These are phyloP conservation scores for Sinelater perroti DNA, from an alignment of 2,888 invertebrate species.

Conservation along the genomic window DNA sequence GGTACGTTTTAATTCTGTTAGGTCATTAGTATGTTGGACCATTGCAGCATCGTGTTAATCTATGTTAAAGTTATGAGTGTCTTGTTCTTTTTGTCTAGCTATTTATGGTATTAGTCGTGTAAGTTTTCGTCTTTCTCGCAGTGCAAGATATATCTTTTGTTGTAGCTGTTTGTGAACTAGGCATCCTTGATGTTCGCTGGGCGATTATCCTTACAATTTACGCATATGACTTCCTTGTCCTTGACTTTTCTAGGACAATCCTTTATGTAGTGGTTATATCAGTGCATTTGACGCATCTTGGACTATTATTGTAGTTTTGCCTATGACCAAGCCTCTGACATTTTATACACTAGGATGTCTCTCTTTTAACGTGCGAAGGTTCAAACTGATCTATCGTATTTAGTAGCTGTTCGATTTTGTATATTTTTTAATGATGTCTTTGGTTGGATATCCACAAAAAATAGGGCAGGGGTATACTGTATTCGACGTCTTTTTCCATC, in stretches of 20 bases:
- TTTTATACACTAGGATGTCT: background rate
- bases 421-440: no score
- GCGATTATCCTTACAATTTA: background rate
- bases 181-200: conserved; percentile 4
- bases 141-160: background rate
- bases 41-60: no score
- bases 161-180: conserved; percentile 10
- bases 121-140: background rate
- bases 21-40: no score
- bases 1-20: no score
- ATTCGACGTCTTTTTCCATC: no score
- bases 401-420: no score
- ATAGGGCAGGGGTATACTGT: no score
- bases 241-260: conserved; percentile 8
- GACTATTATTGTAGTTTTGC: background rate
- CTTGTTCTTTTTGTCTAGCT: no score
- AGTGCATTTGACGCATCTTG: conserved; percentile 1
- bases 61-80: no score
- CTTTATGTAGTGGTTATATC: conserved; percentile 2
- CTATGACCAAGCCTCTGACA: conserved; percentile 2
- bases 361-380: background rate
- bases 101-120: no score
- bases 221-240: conserved; percentile 5
- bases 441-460: no score
- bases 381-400: no score